Percentiles rank a stretch among this genome's conserved stretches.
Evolutionary conservation across 2,888 invertebrate genomes (phyloP).

Genomic region (Noctua janthina): DNA sequence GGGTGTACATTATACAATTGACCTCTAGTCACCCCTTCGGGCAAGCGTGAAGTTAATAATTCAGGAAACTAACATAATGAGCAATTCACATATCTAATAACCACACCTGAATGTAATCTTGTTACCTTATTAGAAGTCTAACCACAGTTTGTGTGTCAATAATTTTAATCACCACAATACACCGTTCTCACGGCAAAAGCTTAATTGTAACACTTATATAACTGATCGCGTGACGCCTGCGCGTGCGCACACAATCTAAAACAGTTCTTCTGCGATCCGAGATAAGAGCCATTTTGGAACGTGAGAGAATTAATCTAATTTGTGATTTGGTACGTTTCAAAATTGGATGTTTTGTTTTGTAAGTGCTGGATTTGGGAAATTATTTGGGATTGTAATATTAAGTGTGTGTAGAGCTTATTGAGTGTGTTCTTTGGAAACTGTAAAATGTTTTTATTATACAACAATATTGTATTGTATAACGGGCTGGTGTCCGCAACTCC

Average conservation of each 20-base stretch:
- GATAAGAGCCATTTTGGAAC: conserved; percentile 57
- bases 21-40: conserved; percentile 4
- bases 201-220: conserved; percentile 69
- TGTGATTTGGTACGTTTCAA: conserved; percentile 61
- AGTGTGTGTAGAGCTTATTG: conserved; percentile 13
- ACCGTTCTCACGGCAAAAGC: conserved; percentile 63
- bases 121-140: conserved; percentile 55
- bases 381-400: conserved; percentile 29
- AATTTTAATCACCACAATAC: conserved; percentile 63
- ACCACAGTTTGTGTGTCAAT: conserved; percentile 59
- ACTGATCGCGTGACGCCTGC: conserved; percentile 63
- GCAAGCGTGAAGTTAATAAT: not conserved
- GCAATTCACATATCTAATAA: conserved; percentile 13
- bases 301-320: conserved; percentile 59
- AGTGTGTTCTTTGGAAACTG: not conserved
- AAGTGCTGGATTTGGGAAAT: conserved; percentile 54
- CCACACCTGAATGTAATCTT: conserved; percentile 39
- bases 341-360: conserved; percentile 60
- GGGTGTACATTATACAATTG: not conserved
- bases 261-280: conserved; percentile 50
- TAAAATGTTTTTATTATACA: not conserved
- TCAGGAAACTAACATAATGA: conserved; percentile 39
- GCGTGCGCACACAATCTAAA: conserved; percentile 51
- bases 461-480: too few relatives aligned
- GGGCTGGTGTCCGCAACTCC: too few relatives aligned